A percentile compares a stretch with the other conserved stretches of the same genome.
Evolutionary conservation across 2,888 invertebrate genomes (phyloP).

Genomic region (Cantharis nigra): DNA sequence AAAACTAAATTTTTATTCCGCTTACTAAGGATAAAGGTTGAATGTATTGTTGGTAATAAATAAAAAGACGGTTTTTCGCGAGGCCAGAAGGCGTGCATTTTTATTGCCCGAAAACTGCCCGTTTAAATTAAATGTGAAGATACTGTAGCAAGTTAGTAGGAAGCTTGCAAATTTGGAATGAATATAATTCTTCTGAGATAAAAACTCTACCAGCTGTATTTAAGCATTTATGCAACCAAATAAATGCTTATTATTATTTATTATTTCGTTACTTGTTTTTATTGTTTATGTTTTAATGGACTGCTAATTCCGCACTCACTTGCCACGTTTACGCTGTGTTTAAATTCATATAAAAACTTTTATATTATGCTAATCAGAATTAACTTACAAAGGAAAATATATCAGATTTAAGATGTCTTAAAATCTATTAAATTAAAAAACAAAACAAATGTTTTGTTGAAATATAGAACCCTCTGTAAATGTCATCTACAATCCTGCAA

Average conservation of each 20-base stretch:
- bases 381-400: neutral
- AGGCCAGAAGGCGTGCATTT: constrained; percentile 59
- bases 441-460: constrained; percentile 4
- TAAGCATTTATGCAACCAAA: constrained; percentile 25
- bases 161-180: constrained; percentile 46
- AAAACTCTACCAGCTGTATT: constrained; percentile 26
- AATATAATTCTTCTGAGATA: constrained; percentile 47
- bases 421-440: constrained; percentile 3
- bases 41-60: constrained; percentile 49
- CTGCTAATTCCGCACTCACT: neutral
- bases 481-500: constrained; percentile 36
- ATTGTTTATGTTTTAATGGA: neutral
- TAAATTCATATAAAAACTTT: neutral
- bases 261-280: neutral
- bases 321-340: neutral
- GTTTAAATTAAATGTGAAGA: constrained; percentile 58
- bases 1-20: constrained; percentile 29
- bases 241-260: constrained; percentile 17
- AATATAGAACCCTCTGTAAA: constrained; percentile 21
- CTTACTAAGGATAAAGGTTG: constrained; percentile 31
- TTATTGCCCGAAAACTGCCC: constrained; percentile 58
- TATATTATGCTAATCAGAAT: neutral
- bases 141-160: constrained; percentile 51
- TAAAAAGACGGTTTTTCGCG: constrained; percentile 57
- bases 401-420: neutral